Evolutionary conservation across 2,888 invertebrate species (phyloP), one percentile per base, ranked within the genome.

Genomic region (Hyalella azteca): DNA sequence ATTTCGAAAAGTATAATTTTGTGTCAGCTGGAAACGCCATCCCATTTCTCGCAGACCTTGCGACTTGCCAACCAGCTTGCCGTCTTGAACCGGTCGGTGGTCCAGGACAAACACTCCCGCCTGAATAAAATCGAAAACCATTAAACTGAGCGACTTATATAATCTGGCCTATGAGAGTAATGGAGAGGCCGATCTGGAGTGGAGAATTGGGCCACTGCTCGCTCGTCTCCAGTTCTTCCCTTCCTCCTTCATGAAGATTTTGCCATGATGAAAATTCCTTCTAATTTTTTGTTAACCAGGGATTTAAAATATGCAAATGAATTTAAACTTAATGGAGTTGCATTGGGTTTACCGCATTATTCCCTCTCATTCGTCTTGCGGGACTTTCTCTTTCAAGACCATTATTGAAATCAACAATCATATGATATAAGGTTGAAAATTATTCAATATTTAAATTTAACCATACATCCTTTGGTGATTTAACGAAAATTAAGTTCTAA

Each of bases 71-170:
- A n/a, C 32, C 36, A 36, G 9, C 19, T 36, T 66, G 66, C 66
- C 66, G 36, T 66, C 36, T 32, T 32, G 66, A 66, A 32, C 66
- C n/a, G 66, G 66, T 66, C 66, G n/a, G 39, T 36, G 36, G 66
- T n/a, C 66, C 36, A 66, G 36, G 36, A 39, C 66, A 66, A 66
- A 66, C 66, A 66, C 66, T 66, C 66, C 36, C 29, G 66, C 66
- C 36, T 66, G 66, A 66, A 66, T 66, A 66, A 66, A 66, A 66
- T 66, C 66, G 66, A 66, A 66, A 66, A 66, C 66, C 39, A 66
- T 66, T 66, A 66, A 66, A 66, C 36, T 36, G 66, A 66, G 66
- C 36, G 66, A 66, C 66, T 66, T 66, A 36, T 36, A 66, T 66
- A 66, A 66, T 66, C 66, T 66, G 36, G 29, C 66, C 66, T 66